Percentiles rank a stretch among this genome's conserved stretches.
These are phyloP conservation scores for Pipra filicauda DNA, from an alignment of 2,113 vertebrate species.

Conservation along the genomic window DNA sequence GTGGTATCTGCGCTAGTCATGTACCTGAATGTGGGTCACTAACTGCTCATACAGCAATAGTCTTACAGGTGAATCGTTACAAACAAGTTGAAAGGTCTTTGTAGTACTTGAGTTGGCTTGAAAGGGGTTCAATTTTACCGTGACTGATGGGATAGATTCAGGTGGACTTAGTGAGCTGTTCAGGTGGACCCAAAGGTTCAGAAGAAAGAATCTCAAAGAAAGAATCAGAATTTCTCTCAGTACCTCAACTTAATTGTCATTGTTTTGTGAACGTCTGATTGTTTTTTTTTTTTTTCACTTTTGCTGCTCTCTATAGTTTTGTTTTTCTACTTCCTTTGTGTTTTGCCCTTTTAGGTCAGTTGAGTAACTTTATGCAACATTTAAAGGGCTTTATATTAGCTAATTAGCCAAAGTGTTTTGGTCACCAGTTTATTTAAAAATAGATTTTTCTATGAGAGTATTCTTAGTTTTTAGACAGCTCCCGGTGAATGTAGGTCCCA, in stretches of 20 bases:
- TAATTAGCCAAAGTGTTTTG: not conserved
- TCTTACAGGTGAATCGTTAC: not conserved
- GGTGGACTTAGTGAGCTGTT: not conserved
- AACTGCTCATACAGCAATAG: not conserved
- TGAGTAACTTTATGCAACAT: not conserved
- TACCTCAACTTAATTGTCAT: not conserved
- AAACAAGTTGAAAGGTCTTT: not conserved
- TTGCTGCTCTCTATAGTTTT: not conserved
- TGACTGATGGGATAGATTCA: not conserved
- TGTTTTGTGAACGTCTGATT: not conserved
- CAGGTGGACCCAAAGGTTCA: not conserved
- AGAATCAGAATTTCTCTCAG: not conserved
- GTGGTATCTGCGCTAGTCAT: accelerated
- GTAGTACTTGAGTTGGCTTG: not conserved
- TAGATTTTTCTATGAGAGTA: not conserved
- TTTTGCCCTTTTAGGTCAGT: not conserved
- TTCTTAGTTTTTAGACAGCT: not conserved
- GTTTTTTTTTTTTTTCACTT: not conserved
- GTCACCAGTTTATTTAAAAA: not conserved
- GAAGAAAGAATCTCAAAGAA: not conserved
- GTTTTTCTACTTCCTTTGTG: not conserved
- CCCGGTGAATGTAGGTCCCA: not conserved
- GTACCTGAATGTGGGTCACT: not conserved
- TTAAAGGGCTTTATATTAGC: not conserved
- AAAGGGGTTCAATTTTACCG: not conserved